A percentile compares a stretch with the other conserved stretches of the same genome.
Conservation (phyloP, 2,888 invertebrate genomes). For the Orthonychiurus folsomi region DNA sequence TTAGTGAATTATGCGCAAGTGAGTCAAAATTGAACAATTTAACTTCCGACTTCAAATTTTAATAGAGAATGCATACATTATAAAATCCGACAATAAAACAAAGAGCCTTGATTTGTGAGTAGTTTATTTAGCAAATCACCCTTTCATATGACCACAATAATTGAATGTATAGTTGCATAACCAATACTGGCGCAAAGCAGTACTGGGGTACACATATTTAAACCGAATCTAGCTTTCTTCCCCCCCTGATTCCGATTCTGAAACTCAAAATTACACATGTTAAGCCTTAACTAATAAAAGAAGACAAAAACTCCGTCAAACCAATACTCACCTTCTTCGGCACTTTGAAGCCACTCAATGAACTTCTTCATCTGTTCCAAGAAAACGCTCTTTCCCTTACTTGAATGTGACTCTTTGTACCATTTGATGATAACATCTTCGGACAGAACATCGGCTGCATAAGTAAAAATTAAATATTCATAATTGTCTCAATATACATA, state of each 20-base stretch:
- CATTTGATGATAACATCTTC: constrained; percentile 93
- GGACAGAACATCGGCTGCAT: constrained; percentile 75
- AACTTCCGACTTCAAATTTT: too few species aligned
- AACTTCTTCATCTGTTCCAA: constrained; percentile 97
- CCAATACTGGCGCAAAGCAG: too few species aligned
- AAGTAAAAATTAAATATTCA: constrained; percentile 19
- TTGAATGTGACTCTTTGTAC: constrained; percentile 87
- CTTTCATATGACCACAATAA: too few species aligned
- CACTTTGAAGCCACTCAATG: constrained; percentile 93
- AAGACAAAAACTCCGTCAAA: background rate
- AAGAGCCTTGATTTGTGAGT: too few species aligned
- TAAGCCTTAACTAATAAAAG: background rate
- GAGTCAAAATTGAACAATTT: too few species aligned
- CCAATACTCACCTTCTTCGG: constrained; percentile 66
- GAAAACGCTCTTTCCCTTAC: constrained; percentile 95
- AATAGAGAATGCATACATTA: too few species aligned
- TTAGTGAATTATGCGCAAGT: too few species aligned
- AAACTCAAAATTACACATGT: constrained; percentile 19
- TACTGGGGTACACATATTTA: too few species aligned
- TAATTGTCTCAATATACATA: background rate
- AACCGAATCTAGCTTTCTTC: constrained; percentile 49
- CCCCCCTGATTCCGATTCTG: constrained; percentile 54
- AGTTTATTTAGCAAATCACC: too few species aligned
- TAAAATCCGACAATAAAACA: too few species aligned
- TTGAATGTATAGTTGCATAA: too few species aligned